A percentile compares a stretch with the other conserved stretches of the same genome.
These are phyloP conservation scores for Sander lucioperca DNA, from an alignment of 2,113 vertebrate genomes.

Conservation along the genomic window DNA sequence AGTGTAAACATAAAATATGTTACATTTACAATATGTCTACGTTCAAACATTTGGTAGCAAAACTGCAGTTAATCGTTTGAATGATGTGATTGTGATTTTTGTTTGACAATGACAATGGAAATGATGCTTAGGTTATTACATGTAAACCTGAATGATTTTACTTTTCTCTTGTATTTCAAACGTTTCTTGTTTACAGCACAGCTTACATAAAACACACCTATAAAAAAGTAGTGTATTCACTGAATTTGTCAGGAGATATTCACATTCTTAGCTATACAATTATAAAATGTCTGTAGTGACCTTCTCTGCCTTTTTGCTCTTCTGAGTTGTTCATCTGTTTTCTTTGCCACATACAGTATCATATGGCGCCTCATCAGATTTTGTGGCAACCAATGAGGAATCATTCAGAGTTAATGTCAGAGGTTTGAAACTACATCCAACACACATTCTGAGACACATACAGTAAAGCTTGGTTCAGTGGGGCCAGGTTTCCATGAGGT, in stretches of 20 bases:
- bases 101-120: neutral
- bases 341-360: neutral
- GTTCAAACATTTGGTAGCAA: too few relatives aligned
- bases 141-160: neutral
- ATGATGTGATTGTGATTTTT: neutral
- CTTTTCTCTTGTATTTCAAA: neutral
- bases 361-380: neutral
- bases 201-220: neutral
- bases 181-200: neutral
- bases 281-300: neutral
- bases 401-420: constrained; percentile 34
- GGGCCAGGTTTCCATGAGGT: constrained; percentile 63
- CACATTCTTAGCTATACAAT: neutral
- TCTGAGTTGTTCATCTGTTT: neutral
- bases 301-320: neutral
- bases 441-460: constrained; percentile 35
- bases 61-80: neutral
- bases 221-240: neutral
- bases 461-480: constrained; percentile 60
- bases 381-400: neutral
- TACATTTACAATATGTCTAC: too few relatives aligned
- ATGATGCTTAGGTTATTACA: neutral
- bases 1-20: too few relatives aligned
- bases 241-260: neutral
- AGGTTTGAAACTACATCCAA: constrained; percentile 43